These are phyloP conservation scores for Acholoe squamosa DNA, from an alignment of 2,888 invertebrate species.

Conservation along the genomic window DNA sequence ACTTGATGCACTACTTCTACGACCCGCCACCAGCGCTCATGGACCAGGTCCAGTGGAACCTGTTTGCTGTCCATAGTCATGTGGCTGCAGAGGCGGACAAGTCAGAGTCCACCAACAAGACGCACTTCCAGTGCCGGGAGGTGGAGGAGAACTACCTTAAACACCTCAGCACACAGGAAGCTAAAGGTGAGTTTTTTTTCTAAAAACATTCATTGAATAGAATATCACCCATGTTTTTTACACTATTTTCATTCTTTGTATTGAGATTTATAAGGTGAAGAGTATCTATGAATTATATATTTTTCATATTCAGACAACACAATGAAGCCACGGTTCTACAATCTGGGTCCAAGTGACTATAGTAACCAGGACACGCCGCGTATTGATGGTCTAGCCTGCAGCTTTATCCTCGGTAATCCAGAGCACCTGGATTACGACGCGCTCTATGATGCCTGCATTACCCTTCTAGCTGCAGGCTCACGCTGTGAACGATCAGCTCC, in stretches of 20 bases:
- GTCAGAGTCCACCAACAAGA: slow-evolving; percentile 84
- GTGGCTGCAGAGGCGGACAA: slow-evolving; percentile 69
- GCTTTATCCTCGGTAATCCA: slow-evolving; percentile 95
- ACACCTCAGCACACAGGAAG: slow-evolving; percentile 70
- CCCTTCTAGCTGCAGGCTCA: slow-evolving; percentile 91
- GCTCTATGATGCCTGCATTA: slow-evolving; percentile 92
- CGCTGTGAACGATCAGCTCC: slow-evolving; percentile 84
- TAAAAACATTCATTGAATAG: too few species aligned
- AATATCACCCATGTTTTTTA: too few species aligned
- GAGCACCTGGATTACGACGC: slow-evolving; percentile 95
- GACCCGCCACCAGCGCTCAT: slow-evolving; percentile 88
- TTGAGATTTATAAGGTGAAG: too few species aligned
- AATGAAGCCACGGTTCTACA: slow-evolving; percentile 95
- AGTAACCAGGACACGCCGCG: slow-evolving; percentile 91
- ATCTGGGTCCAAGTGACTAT: slow-evolving; percentile 91
- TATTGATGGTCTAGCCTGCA: slow-evolving; percentile 93
- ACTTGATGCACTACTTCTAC: slow-evolving; percentile 96
- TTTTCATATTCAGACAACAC: slow-evolving; percentile 45
- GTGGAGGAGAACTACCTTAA: slow-evolving; percentile 88
- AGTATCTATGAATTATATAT: too few species aligned
- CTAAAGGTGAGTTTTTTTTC: slow-evolving; percentile 58
- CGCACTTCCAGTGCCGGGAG: slow-evolving; percentile 89
- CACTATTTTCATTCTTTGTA: too few species aligned
- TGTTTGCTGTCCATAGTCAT: slow-evolving; percentile 84
- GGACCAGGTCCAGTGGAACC: slow-evolving; percentile 88